Evolutionary conservation across 2,888 invertebrate genomes (phyloP), one percentile per base, ranked within the genome.

Genomic region (Bombyx huttoni): DNA sequence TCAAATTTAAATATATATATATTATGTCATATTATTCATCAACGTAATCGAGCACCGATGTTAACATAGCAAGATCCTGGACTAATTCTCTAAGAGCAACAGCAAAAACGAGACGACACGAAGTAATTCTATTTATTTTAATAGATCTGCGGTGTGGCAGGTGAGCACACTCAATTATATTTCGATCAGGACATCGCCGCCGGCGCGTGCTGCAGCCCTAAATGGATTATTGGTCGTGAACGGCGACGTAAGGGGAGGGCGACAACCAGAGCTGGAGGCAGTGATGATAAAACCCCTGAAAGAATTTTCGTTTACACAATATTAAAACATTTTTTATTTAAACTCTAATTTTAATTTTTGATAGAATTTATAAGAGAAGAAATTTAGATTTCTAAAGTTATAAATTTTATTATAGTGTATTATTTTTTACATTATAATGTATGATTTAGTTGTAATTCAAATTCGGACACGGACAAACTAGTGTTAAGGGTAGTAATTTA

Each of bases 141-240:
- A 61, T 63, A 67, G 62, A 56, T 59, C 56, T 67, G 67, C 61
- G 72, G 68, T 67, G 60, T 64, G 68, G 65, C 75, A 80, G 78
- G 78, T 81, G 74, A 78, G 70, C 68, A 68, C 68, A 73, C 70
- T 71, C 81, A 84, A 85, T 85, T 86, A 85, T 63, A 70, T 78
- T 80, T 81, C 81, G 82, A 86, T 85, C 80, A 81, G 75, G 62
- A 63, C 68, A 61, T 61, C 54, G 68, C 67, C 68, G 67, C 57
- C 68, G 68, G 74, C 81, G 81, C 71, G 73, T 78, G 79, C 73
- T 78, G 81, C 76, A 67, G 67, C 68, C 69, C 65, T 84, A 86
- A 85, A 76, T 67, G 69, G 79, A 86, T 86, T 85, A 86, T 67
- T 66, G 67, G 69, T 63, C 67, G 61, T 60, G 56, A 63, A 58